Base-by-base conservation (phyloP, 2,888 invertebrate species). In the Clusia tigrina region DNA sequence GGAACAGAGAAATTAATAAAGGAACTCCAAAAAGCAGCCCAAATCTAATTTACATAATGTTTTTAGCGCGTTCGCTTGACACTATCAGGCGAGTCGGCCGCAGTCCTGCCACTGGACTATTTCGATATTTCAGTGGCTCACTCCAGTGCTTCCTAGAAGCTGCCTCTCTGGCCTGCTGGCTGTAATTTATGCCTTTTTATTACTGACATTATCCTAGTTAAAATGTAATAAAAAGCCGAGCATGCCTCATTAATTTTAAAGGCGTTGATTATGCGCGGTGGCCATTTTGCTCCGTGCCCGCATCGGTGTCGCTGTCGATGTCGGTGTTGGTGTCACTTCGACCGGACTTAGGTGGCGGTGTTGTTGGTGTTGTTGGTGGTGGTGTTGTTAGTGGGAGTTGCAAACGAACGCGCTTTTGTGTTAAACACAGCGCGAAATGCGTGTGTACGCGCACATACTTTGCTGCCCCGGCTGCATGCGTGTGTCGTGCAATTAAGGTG, bases 141-240 rank as follows among this genome's bases (percentile, higher is more conserved):
- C n/a, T n/a, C n/a, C n/a, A n/a, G n/a, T n/a, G n/a, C n/a, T n/a
- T n/a, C n/a, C n/a, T n/a, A n/a, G n/a, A n/a, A n/a, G n/a, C n/a
- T n/a, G n/a, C n/a, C n/a, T n/a, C n/a, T n/a, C n/a, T n/a, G n/a
- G n/a, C n/a, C n/a, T n/a, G n/a, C 58, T 58, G 54, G 15, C 54
- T 59, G n/a, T n/a, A n/a, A n/a, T n/a, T n/a, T n/a, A n/a, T n/a
- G n/a, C n/a, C n/a, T n/a, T n/a, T 58, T 58, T 54, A 58, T 58
- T 54, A 54, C 53, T 67, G 69, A 72, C 73, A 76, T 81, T 80
- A 78, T 76, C 78, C 81, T 78, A 81, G 82, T 82, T 82, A 81
- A 83, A 82, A 80, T 79, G 82, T 81, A 78, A 82, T 83, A 82
- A 82, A 81, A 83, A 76, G 76, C 80, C 71, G 77, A 82, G 77